A percentile compares a stretch with the other conserved stretches of the same genome.
Conservation (phyloP, 2,797 vertebrate genomes). For the Ctenopoma multispine region DNA sequence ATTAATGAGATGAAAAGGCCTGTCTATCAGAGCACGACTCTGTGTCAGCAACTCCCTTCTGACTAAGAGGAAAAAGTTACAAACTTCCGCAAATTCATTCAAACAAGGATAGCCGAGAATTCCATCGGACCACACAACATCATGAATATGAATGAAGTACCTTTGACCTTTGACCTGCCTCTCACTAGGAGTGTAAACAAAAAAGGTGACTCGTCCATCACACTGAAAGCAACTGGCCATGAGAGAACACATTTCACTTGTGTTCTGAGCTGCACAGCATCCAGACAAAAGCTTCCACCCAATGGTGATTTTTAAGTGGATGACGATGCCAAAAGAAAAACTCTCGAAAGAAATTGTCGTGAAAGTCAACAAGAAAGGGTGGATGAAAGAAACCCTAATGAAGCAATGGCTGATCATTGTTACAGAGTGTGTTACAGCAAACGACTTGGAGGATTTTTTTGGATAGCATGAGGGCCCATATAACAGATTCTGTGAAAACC, state of each 20-base stretch:
- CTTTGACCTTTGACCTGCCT: no score
- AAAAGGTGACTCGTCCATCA: background rate
- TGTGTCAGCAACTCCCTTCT: no score
- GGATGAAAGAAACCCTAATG: slow-evolving; percentile 32
- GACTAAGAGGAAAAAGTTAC: no score
- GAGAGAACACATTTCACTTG: slow-evolving; percentile 16
- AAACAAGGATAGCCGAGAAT: slow-evolving; percentile 23
- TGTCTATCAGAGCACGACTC: no score
- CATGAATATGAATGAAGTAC: no score
- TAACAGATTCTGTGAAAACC: slow-evolving; percentile 44
- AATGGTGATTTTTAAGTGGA: slow-evolving; percentile 35
- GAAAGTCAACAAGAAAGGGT: slow-evolving; percentile 35
- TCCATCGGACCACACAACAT: slow-evolving; percentile 16
- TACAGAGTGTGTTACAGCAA: slow-evolving; percentile 25
- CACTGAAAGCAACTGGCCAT: slow-evolving; percentile 21
- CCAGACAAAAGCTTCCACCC: slow-evolving; percentile 11
- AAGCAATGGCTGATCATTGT: slow-evolving; percentile 39
- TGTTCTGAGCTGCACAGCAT: slow-evolving; percentile 29
- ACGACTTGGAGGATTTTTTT: slow-evolving; percentile 13
- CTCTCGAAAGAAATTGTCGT: background rate
- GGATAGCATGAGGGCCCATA: slow-evolving; percentile 43
- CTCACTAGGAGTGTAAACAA: no score
- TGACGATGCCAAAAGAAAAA: slow-evolving; percentile 1
- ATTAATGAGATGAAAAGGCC: no score
- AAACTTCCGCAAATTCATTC: slow-evolving; percentile 1